These are phyloP conservation scores for Scomberomorus guttatus DNA, from an alignment of 2,797 vertebrate species.

Conservation along the genomic window DNA sequence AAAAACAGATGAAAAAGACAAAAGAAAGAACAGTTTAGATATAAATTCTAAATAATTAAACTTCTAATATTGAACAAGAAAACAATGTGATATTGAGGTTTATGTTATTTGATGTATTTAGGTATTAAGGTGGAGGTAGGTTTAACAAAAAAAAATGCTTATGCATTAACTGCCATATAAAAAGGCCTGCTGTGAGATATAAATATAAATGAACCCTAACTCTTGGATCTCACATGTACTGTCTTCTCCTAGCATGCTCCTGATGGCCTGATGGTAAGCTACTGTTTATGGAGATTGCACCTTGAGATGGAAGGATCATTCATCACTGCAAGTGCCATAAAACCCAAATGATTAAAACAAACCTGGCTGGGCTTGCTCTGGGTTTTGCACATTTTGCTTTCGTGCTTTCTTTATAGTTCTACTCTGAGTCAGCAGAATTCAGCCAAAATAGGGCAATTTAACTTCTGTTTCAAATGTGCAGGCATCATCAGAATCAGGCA, in stretches of 20 bases:
- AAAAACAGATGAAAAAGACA: not conserved
- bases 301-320: constrained; percentile 53
- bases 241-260: constrained; percentile 46
- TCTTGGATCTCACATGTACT: not conserved
- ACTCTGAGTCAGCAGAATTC: constrained; percentile 46
- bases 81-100: not conserved
- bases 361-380: constrained; percentile 53
- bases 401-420: constrained; percentile 26
- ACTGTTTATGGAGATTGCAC: constrained; percentile 68
- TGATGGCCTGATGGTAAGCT: constrained; percentile 33
- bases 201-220: not conserved
- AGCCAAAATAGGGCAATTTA: constrained; percentile 33
- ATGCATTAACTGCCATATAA: not conserved
- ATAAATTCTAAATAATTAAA: not conserved
- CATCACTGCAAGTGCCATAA: constrained; percentile 48
- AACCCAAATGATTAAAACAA: constrained; percentile 58
- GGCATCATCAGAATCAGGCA: no score
- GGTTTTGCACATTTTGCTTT: constrained; percentile 53
- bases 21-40: not conserved
- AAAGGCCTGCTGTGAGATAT: not conserved
- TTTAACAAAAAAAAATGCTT: not conserved
- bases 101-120: not conserved
- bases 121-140: not conserved
- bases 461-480: constrained; percentile 26
- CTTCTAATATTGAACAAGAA: not conserved